Percentiles rank a stretch among this genome's conserved stretches.
phyloP scores from a whole-genome alignment of 2,797 vertebrate genomes.

The Babyrousa celebensis region DNA sequence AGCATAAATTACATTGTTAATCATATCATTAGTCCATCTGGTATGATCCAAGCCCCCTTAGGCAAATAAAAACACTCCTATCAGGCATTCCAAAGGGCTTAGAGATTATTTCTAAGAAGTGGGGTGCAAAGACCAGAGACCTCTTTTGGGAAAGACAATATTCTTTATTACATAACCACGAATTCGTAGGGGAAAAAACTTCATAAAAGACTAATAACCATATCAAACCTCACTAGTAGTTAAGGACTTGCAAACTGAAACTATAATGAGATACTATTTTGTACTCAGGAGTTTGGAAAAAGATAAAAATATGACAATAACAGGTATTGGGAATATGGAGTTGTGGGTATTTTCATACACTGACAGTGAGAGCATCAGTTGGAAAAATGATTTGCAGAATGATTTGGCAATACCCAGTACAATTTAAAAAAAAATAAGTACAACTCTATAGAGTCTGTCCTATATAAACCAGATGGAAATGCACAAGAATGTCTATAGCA shows the following conservation, averaged over 20 bases:
- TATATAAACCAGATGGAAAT: neutral
- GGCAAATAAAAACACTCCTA: neutral
- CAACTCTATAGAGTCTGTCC: neutral
- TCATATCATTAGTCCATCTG: neutral
- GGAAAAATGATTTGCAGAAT: neutral
- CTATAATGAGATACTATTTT: neutral
- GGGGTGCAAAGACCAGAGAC: neutral
- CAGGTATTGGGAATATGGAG: neutral
- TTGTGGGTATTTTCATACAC: neutral
- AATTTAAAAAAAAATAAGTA: neutral
- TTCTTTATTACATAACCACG: neutral
- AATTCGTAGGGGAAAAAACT: neutral
- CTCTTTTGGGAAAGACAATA: neutral
- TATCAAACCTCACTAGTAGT: neutral
- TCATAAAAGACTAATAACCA: neutral
- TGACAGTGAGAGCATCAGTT: neutral
- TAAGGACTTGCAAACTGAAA: slow-evolving; percentile 45
- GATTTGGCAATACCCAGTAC: neutral
- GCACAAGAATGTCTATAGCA: neutral
- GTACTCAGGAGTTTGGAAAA: neutral
- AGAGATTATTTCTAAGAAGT: neutral
- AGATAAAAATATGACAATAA: slow-evolving; percentile 4
- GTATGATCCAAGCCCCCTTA: neutral
- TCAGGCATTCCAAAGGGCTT: neutral
- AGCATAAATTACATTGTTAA: neutral